Evolutionary conservation across 35 echinoderm and acorn worm species (phyloP).

Genomic region (Lytechinus variegatus): DNA sequence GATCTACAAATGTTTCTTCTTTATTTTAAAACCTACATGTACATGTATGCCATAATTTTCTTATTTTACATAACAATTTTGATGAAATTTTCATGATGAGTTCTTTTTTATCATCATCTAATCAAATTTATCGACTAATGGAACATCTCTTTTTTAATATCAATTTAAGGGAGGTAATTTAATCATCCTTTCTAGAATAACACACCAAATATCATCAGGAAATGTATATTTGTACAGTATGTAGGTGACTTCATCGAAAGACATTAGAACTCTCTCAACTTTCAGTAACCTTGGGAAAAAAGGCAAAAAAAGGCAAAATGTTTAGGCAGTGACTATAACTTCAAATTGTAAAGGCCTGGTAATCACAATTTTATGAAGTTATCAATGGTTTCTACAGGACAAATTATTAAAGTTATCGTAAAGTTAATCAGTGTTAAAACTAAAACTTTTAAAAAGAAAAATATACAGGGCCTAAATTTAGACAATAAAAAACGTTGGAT

Average conservation of each 20-base stretch:
- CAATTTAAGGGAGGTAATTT: not conserved
- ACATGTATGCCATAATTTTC: too few relatives aligned
- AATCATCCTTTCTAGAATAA: not conserved
- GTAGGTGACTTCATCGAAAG: not conserved
- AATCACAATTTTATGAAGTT: not conserved
- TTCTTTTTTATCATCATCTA: too few relatives aligned
- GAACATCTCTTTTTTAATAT: not conserved
- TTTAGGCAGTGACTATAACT: not conserved
- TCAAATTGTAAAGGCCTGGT: not conserved
- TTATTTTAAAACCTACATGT: too few relatives aligned
- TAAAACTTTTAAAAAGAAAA: not conserved
- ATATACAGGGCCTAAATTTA: too few relatives aligned
- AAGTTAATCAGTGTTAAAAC: not conserved
- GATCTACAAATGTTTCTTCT: too few relatives aligned
- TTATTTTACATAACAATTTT: too few relatives aligned
- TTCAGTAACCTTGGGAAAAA: not conserved
- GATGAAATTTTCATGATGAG: too few relatives aligned
- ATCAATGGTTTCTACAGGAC: not conserved
- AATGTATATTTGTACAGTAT: not conserved
- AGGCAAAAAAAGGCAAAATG: not conserved
- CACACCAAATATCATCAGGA: not conserved
- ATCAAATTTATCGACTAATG: too few relatives aligned
- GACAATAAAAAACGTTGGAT: too few relatives aligned
- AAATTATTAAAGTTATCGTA: too few relatives aligned
- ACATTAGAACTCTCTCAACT: not conserved